Percentiles rank a stretch among this genome's conserved stretches.
These are phyloP conservation scores for Drosophila quadrilineata DNA, from an alignment of 1,140 invertebrate genomes.

Conservation along the genomic window DNA sequence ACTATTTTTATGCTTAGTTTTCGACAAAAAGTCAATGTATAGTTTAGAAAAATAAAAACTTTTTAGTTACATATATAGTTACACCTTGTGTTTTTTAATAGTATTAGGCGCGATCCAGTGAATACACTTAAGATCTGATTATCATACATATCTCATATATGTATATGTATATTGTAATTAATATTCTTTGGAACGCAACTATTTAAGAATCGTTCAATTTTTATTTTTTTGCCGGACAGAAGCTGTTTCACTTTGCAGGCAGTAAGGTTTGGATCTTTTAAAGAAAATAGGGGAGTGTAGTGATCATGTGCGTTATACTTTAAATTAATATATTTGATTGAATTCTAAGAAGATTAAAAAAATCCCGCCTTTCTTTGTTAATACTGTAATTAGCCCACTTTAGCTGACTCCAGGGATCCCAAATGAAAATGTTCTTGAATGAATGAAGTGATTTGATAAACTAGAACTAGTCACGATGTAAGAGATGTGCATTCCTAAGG, in stretches of 20 bases:
- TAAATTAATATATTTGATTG: neutral
- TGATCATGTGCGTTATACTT: constrained; percentile 6
- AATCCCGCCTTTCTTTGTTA: constrained; percentile 3
- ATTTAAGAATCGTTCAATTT: constrained; percentile 21
- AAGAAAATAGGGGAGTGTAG: neutral
- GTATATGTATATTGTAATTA: no score
- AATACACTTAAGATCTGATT: constrained; percentile 20
- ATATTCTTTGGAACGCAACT: constrained; percentile 41
- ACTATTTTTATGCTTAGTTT: constrained; percentile 2
- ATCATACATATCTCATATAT: constrained; percentile 7
- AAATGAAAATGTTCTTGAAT: neutral
- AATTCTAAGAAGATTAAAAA: constrained; percentile 1
- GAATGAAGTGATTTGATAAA: neutral
- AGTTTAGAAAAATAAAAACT: constrained; percentile 50
- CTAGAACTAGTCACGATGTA: neutral
- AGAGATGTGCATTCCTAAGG: constrained; percentile 17
- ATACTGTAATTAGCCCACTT: constrained; percentile 23
- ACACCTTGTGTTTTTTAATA: constrained; percentile 23
- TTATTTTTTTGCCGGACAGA: constrained; percentile 10
- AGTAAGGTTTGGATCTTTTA: constrained; percentile 19
- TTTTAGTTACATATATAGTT: no score
- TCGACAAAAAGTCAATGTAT: constrained; percentile 43
- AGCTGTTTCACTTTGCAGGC: constrained; percentile 31
- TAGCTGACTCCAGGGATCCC: neutral
- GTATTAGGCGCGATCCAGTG: constrained; percentile 16